These are phyloP conservation scores for Melanotus villosus DNA, from an alignment of 2,888 invertebrate genomes.

Conservation along the genomic window DNA sequence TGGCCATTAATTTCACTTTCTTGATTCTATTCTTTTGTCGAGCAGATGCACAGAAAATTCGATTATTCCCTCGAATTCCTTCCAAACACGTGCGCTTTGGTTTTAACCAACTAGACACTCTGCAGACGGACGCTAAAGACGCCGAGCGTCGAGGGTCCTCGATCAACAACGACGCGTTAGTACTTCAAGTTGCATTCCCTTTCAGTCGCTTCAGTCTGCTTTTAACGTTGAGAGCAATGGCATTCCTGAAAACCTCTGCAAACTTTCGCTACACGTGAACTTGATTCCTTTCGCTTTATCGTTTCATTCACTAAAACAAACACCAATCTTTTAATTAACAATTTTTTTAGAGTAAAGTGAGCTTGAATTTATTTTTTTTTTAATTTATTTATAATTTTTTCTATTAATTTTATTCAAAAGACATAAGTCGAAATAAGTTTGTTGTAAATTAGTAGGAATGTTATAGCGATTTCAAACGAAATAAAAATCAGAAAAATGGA, in stretches of 20 bases:
- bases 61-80: not conserved
- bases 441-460: not conserved
- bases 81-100: slow-evolving; percentile 2
- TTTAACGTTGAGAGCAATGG: slow-evolving; percentile 17
- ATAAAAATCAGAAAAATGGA: not conserved
- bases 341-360: no score
- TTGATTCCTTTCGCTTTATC: no score
- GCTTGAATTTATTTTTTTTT: not conserved
- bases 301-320: no score
- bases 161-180: slow-evolving; percentile 25
- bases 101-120: slow-evolving; percentile 20
- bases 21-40: not conserved
- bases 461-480: not conserved
- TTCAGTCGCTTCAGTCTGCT: slow-evolving; percentile 22
- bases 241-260: not conserved
- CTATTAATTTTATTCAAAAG: not conserved
- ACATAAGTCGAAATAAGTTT: not conserved
- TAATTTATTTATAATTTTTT: not conserved
- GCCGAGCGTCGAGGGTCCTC: slow-evolving; percentile 26
- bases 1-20: no score
- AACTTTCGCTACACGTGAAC: slow-evolving; percentile 8
- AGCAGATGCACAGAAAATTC: not conserved
- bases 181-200: slow-evolving; percentile 30
- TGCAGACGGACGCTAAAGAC: slow-evolving; percentile 21
- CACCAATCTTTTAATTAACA: no score